Conservation (phyloP, 2,797 vertebrate genomes). For the Spizella passerina region DNA sequence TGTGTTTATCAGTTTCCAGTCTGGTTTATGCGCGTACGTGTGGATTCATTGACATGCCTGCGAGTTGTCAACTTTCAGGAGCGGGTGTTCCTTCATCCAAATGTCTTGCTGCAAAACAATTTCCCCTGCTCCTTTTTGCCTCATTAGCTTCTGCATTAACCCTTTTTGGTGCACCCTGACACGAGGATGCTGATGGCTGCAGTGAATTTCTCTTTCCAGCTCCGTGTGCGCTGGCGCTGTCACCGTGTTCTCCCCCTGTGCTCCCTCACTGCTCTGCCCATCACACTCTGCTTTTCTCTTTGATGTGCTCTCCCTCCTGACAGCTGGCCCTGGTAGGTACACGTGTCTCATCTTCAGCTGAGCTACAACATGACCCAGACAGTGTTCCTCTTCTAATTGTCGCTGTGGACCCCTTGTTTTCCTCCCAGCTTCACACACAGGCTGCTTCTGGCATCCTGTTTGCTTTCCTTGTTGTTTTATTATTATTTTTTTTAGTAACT, state of each 20-base stretch:
- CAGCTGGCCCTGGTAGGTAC: not conserved
- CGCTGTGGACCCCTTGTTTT: not conserved
- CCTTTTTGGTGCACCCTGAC: not conserved
- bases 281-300: not conserved
- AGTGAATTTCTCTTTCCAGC: not conserved
- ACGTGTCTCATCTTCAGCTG: not conserved
- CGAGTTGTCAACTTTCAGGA: not conserved
- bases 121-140: slow-evolving; percentile 7
- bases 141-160: slow-evolving; percentile 32
- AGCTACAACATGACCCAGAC: not conserved
- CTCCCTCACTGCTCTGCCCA: not conserved
- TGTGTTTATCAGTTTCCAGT: not conserved
- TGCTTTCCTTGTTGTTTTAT: not conserved
- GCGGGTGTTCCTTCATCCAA: not conserved
- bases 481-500: not conserved
- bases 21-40: not conserved
- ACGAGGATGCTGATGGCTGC: not conserved
- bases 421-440: not conserved
- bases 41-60: not conserved
- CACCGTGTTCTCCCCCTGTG: not conserved
- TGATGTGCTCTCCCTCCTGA: not conserved
- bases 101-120: not conserved
- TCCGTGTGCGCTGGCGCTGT: accelerated
- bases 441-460: not conserved
- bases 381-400: not conserved